Percentiles rank a stretch among this genome's conserved stretches.
Evolutionary conservation across 2,888 invertebrate genomes (phyloP).

Genomic region (Acronicta aceris): DNA sequence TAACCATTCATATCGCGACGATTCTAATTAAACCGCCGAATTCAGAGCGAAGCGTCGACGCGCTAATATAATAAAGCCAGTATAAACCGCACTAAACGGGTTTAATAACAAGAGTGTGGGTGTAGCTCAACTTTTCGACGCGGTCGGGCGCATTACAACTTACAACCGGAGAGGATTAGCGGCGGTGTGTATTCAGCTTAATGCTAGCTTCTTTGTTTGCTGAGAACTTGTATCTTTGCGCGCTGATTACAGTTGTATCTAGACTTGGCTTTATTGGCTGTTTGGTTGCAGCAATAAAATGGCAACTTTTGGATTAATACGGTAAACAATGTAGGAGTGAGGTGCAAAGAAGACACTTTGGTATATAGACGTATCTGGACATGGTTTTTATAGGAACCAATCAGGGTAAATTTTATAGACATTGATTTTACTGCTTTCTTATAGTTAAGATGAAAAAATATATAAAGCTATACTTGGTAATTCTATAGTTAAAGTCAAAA

Average conservation of each 20-base stretch:
- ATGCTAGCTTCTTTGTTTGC: constrained; percentile 78
- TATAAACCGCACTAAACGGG: constrained; percentile 83
- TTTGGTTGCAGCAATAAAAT: constrained; percentile 23
- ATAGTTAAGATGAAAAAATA: no score
- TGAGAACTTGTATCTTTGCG: constrained; percentile 54
- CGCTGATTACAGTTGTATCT: constrained; percentile 56
- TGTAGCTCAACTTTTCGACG: constrained; percentile 79
- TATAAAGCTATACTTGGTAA: no score
- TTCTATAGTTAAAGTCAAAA: no score
- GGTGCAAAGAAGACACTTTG: neutral
- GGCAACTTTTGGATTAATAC: constrained; percentile 2
- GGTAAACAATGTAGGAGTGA: constrained; percentile 2
- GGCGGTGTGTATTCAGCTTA: constrained; percentile 75
- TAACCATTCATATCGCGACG: constrained; percentile 67
- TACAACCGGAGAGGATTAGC: constrained; percentile 78
- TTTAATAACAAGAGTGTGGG: constrained; percentile 82
- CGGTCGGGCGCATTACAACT: constrained; percentile 79
- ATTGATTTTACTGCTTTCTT: no score
- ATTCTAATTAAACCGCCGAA: constrained; percentile 79
- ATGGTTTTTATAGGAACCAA: no score
- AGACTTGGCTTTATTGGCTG: constrained; percentile 38
- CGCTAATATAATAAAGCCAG: constrained; percentile 87
- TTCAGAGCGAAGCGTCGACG: constrained; percentile 76
- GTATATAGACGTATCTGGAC: no score
- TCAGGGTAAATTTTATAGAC: no score